phyloP scores from a whole-genome alignment of 2,113 vertebrate genomes.

The Nanorana parkeri region DNA sequence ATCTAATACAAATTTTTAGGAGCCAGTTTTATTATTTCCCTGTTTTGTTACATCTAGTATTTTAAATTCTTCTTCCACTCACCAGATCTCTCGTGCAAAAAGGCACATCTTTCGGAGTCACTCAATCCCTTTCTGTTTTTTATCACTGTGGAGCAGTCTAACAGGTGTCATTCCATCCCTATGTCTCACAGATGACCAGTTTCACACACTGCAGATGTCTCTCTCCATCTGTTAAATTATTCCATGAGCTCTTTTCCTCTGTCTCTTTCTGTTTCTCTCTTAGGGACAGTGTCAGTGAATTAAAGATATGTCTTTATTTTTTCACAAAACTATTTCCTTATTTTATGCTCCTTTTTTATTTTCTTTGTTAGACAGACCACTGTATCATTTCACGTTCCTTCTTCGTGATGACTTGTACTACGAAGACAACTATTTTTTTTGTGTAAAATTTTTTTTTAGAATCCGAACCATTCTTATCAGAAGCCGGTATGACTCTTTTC shows the following conservation, averaged over 20 bases:
- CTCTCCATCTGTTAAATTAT: slow-evolving; percentile 18
- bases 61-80: background rate
- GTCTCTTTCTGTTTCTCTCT: background rate
- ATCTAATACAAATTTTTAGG: background rate
- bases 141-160: background rate
- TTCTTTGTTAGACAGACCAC: background rate
- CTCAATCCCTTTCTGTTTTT: background rate
- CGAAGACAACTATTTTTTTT: too few species aligned
- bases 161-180: slow-evolving; percentile 41
- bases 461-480: background rate
- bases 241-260: background rate
- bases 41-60: background rate
- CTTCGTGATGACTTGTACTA: too few species aligned
- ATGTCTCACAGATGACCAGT: background rate
- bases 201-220: slow-evolving; percentile 26
- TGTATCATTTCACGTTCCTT: too few species aligned
- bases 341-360: background rate
- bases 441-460: background rate
- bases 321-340: background rate
- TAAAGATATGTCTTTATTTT: background rate
- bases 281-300: background rate
- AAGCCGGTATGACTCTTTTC: background rate
- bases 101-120: background rate
- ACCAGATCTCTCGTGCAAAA: background rate
- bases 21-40: background rate